Evolutionary conservation across 2,113 vertebrate genomes (phyloP), one percentile per base, ranked within the genome.

Genomic region (Micronycteris hirsuta): DNA sequence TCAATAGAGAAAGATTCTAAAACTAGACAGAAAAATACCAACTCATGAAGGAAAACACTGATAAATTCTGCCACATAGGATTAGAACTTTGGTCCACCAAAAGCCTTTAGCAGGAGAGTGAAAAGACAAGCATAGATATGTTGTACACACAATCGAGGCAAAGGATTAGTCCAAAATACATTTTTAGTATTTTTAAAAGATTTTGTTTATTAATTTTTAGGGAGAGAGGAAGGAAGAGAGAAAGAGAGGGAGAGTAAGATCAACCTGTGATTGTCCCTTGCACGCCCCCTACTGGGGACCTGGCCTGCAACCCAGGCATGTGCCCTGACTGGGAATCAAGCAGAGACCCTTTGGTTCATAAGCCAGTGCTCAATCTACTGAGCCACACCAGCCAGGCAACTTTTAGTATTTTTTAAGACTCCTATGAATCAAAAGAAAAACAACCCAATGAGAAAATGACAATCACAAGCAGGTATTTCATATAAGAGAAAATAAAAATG

Each of bases 401-500:
- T 58, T 58, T 58, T 58, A 58, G 56, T 58, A 58, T 24, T 58
- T 95, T 85, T 95, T 95, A 76, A 61, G 68, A 8, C 33, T 70
- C 10, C 24, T 41, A 31, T 47, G 28, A 87, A 45, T 61, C 45
- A 93, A 87, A 86, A 93, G 65, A 71, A 88, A 61, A 84, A 76
- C 16, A 56, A 92, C 12, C 33, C 14, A 58, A 2, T 65, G 10
- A 43, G n/a, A 91, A 82, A 74, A 90, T 70, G 26, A 13, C 11
- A 71, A 16, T 43, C 38, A 85, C 38, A 65, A 73, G 78, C 49
- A 93, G n/a, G 33, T 65, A 93, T 90, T 86, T 90, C 58, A 70
- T 52, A 83, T 54, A 81, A 93, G 13, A 77, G 45, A 95, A 95
- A 91, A 95, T 70, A 41, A 31, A 95, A 91, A 82, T 93, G 82